Base-by-base conservation (phyloP, 2,888 invertebrate species). In the Bimastos eiseni region DNA sequence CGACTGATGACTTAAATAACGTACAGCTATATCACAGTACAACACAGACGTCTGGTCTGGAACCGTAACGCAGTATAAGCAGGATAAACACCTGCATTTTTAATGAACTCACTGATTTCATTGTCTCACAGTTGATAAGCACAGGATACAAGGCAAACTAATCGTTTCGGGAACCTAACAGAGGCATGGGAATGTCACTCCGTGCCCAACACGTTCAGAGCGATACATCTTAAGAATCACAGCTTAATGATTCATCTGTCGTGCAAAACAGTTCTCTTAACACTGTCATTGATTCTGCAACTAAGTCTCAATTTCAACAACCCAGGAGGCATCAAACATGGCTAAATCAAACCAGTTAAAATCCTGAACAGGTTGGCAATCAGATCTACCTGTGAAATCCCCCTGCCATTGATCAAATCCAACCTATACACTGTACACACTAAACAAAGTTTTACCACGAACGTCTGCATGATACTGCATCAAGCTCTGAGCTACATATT, bases 21-120 rank as follows among this genome's bases (percentile, higher is more conserved):
- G 21, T 49, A 24, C 49, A 49, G 49, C 24, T 5, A 49, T 4
- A 49, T 19, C n/a, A n/a, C n/a, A n/a, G 5, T n/a, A 30, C n/a
- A n/a, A 17, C 70, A 70, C n/a, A 70, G 70, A 70, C 70, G n/a
- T 70, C 70, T 70, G 70, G n/a, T 70, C 70, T 70, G 70, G 70
- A n/a, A 70, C 70, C n/a, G n/a, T n/a, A 70, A n/a, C 30, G 70
- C 70, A 70, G 15, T 41, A 41, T 70, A 6, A 8, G n/a, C n/a
- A 70, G 70, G 8, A n/a, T 70, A 30, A 70, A 70, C 70, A 70
- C n/a, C 70, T 70, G 70, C 70, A 70, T 70, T 70, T 70, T 70
- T n/a, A 70, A 70, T 70, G 70, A 70, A 70, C 70, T 30, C n/a
- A 30, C 70, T 70, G 70, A n/a, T 70, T 70, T 70, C 70, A 70